Evolutionary conservation across 2,113 vertebrate genomes (phyloP).

Genomic region (Cynoglossus semilaevis): DNA sequence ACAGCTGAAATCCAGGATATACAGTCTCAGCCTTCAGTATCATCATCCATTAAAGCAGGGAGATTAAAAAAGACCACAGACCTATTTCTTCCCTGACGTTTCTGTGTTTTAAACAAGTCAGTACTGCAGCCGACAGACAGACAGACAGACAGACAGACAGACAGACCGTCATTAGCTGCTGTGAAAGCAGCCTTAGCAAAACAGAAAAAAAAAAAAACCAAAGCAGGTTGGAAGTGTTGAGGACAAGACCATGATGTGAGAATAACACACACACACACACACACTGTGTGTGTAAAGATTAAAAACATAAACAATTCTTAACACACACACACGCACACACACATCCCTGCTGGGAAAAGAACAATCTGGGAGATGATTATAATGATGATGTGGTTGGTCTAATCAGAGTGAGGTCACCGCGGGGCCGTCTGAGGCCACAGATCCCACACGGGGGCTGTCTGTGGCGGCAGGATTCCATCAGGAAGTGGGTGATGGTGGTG

Average conservation of each 20-base stretch:
- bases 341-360: constrained; percentile 4
- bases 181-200: constrained; percentile 20
- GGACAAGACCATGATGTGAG: too few species aligned
- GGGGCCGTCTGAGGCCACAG: background rate
- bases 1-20: constrained; percentile 32
- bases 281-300: background rate
- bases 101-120: constrained; percentile 39
- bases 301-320: constrained; percentile 28
- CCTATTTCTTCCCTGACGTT: constrained; percentile 31
- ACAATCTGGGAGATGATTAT: constrained; percentile 23
- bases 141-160: constrained; percentile 13
- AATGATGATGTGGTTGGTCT: constrained; percentile 40
- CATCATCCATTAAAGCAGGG: constrained; percentile 37
- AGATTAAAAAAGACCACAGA: constrained; percentile 45
- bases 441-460: too few species aligned
- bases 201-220: constrained; percentile 8
- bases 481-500: background rate
- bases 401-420: constrained; percentile 37
- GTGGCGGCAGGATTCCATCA: constrained; percentile 18
- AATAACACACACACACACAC: too few species aligned
- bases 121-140: constrained; percentile 3
- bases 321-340: constrained; percentile 2
- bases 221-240: background rate
- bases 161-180: constrained; percentile 21
- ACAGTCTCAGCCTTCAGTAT: constrained; percentile 23